Conservation (phyloP, 1,140 invertebrate species). For the Drosophila ohnishii region DNA sequence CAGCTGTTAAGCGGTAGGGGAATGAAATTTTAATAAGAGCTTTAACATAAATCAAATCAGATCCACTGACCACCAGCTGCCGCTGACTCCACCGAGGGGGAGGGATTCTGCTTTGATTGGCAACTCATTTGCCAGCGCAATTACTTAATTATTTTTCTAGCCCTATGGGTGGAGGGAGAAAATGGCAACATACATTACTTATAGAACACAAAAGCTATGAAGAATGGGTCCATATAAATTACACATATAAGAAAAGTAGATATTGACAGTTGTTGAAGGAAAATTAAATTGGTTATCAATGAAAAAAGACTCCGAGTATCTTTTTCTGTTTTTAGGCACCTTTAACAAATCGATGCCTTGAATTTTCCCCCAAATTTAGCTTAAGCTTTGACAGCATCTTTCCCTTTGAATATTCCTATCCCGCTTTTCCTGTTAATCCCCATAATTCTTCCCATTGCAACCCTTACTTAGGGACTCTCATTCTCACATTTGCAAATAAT, state of each 20-base stretch:
- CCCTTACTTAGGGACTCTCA: constrained; percentile 15
- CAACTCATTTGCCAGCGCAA: constrained; percentile 61
- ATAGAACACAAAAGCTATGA: not conserved
- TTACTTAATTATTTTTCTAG: constrained; percentile 63
- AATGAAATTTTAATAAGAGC: constrained; percentile 73
- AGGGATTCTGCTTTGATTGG: constrained; percentile 42
- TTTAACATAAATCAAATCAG: constrained; percentile 71
- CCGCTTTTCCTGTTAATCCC: constrained; percentile 5
- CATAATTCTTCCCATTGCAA: constrained; percentile 8
- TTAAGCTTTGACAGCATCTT: constrained; percentile 12
- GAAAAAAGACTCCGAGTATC: too few relatives aligned
- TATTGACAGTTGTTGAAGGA: too few relatives aligned
- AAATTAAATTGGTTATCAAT: too few relatives aligned
- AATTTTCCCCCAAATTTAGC: too few relatives aligned
- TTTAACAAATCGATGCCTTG: too few relatives aligned
- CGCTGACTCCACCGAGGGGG: constrained; percentile 25
- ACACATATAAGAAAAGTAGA: too few relatives aligned
- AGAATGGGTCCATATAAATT: not conserved
- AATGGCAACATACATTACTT: not conserved
- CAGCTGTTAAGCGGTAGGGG: constrained; percentile 42
- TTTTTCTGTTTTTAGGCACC: too few relatives aligned
- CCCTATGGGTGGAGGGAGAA: too few relatives aligned
- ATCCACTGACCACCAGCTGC: constrained; percentile 67
- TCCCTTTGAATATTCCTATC: not conserved
- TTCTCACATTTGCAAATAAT: constrained; percentile 77